These are phyloP conservation scores for Darevskia nairensis DNA, from an alignment of 2,797 vertebrate species.

Conservation along the genomic window DNA sequence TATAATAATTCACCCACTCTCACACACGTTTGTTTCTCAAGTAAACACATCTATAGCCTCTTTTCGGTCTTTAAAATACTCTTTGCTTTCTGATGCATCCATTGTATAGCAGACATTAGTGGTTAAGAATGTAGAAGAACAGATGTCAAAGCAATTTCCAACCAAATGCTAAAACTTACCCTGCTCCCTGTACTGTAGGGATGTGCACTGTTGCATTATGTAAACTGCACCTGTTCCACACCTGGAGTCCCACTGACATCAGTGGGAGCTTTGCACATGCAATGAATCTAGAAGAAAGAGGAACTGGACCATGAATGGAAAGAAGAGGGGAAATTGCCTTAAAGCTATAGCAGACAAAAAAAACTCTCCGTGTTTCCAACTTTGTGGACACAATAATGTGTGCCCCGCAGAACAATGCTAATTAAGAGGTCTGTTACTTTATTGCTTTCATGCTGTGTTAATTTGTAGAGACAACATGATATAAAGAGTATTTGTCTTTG, in stretches of 20 bases:
- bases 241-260: background rate
- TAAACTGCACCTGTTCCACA: background rate
- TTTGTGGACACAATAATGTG: conserved; percentile 52
- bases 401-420: conserved; percentile 32
- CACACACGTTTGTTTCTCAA: background rate
- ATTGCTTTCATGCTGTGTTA: conserved; percentile 53
- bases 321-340: conserved; percentile 40
- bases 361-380: conserved; percentile 38
- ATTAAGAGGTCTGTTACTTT: conserved; percentile 55
- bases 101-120: background rate
- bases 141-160: background rate
- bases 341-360: conserved; percentile 47
- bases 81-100: background rate
- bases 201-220: fast-evolving
- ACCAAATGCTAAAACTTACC: background rate
- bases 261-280: conserved; percentile 32
- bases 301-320: conserved; percentile 26
- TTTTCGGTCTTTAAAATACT: background rate
- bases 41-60: background rate
- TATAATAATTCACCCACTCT: background rate
- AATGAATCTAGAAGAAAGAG: conserved; percentile 9
- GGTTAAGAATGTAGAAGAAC: background rate
- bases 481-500: conserved; percentile 69
- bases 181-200: fast-evolving
- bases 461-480: conserved; percentile 63